Base-by-base conservation (phyloP, 92 coral and sea anemone genomes). In the Siderastrea radians region DNA sequence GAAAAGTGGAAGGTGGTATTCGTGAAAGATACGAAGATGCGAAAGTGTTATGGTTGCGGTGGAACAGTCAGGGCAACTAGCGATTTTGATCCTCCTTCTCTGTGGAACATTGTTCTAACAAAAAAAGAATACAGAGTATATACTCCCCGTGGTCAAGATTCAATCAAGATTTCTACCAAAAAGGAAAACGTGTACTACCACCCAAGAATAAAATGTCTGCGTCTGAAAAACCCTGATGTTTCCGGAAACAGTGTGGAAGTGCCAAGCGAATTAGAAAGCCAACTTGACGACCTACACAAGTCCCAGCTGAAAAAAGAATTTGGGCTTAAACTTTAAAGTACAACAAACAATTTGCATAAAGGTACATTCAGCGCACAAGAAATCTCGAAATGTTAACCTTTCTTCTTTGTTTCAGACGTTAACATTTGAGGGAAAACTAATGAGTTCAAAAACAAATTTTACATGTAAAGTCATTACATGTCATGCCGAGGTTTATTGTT, bases 21-120 rank as follows among this genome's bases (percentile, higher is more conserved):
- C 12, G 90, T 90, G 1, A 73, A 75, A n/a, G 68, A 84, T 66
- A 90, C 89, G 2, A 84, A 69, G 52, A 84, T 84, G 93, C 55
- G 44, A 8, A 84, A 78, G 63, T 90, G 93, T 64, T 90, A 90
- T 55, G 93, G 93, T n/a, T 90, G 93, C 47, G 89, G 90, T 14
- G 90, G 87, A 47, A 75, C 71, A 48, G 91, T 75, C n/a, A 75
- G 58, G 46, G 91, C 65, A 65, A 14, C 91, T 90, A 4, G 87
- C 19, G 38, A 5, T 54, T 80, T 71, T n/a, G 52, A 65, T 6
- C 94, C 94, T 26, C 91, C 88, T 13, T 50, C 91, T 13, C 91
- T 86, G 9, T 91, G 88, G 84, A 66, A 86, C 53, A 81, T 91
- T 14, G 94, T 91, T n/a, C 74, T 91, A 47, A 49, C 1, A 13